Percentiles rank a stretch among this genome's conserved stretches.
Evolutionary conservation across 2,797 vertebrate species (phyloP).

Genomic region (Scomberomorus guttatus): DNA sequence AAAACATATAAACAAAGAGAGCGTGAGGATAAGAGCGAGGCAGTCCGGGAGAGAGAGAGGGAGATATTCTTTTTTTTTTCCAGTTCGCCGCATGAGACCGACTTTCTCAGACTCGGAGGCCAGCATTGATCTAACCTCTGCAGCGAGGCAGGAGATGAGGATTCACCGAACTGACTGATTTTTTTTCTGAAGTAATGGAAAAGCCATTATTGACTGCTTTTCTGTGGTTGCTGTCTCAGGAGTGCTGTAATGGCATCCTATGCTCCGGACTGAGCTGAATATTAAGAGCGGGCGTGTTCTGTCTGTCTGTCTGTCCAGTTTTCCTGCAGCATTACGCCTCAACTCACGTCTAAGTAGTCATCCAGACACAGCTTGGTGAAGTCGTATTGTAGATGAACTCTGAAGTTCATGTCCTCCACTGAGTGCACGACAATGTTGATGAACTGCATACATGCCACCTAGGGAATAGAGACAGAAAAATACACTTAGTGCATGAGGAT

Average conservation of each 20-base stretch:
- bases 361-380: slow-evolving; percentile 97
- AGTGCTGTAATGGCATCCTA: slow-evolving; percentile 28
- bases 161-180: slow-evolving; percentile 20
- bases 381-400: slow-evolving; percentile 95
- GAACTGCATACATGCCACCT: slow-evolving; percentile 99
- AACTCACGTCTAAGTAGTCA: slow-evolving; percentile 93
- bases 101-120: not conserved
- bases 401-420: slow-evolving; percentile 98
- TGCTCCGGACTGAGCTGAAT: slow-evolving; percentile 7
- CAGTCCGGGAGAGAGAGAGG: not conserved
- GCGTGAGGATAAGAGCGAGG: not conserved
- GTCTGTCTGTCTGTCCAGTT: slow-evolving; percentile 4
- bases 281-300: slow-evolving; percentile 20
- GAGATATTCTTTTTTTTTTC: slow-evolving; percentile 4
- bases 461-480: not conserved
- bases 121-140: slow-evolving; percentile 27
- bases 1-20: slow-evolving; percentile 12
- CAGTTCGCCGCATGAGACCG: not conserved
- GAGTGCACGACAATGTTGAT: slow-evolving; percentile 99
- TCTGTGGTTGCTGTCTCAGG: slow-evolving; percentile 34
- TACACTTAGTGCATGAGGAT: not conserved
- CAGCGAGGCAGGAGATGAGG: not conserved
- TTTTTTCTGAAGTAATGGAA: slow-evolving; percentile 42
- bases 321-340: slow-evolving; percentile 20
- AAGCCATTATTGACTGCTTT: slow-evolving; percentile 45